Percentiles rank a stretch among this genome's conserved stretches.
Evolutionary conservation across 2,888 invertebrate species (phyloP).

Genomic region (Synanthedon myopaeformis): DNA sequence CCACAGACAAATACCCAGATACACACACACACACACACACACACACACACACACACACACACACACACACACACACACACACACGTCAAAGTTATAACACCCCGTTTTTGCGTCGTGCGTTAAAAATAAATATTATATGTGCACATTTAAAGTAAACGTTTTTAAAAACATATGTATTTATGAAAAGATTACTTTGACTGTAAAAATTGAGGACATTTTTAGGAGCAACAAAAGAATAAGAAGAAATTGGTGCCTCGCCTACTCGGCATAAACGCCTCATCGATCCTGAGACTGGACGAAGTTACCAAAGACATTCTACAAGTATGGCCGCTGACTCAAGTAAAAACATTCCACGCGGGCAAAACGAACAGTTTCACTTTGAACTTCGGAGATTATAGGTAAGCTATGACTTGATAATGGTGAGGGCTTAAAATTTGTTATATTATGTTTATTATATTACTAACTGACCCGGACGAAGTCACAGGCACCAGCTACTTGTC

Average conservation of each 20-base stretch:
- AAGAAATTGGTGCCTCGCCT: slow-evolving; percentile 98
- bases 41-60: too few relatives aligned
- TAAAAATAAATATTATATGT: neutral
- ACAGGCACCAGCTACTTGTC: too few relatives aligned
- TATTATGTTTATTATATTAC: too few relatives aligned
- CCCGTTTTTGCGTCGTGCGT: neutral
- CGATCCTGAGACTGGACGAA: slow-evolving; percentile 95
- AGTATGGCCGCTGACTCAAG: slow-evolving; percentile 96
- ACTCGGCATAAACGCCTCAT: slow-evolving; percentile 96
- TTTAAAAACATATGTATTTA: too few relatives aligned
- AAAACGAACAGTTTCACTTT: slow-evolving; percentile 97
- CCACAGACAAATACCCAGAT: too few relatives aligned
- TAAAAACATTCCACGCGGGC: slow-evolving; percentile 92
- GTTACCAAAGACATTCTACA: slow-evolving; percentile 96
- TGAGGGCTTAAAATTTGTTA: too few relatives aligned
- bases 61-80: too few relatives aligned
- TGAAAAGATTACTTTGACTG: too few relatives aligned
- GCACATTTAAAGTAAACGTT: neutral
- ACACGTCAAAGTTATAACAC: too few relatives aligned
- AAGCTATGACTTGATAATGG: too few relatives aligned
- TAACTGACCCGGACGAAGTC: too few relatives aligned
- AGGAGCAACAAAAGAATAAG: slow-evolving; percentile 96
- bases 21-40: too few relatives aligned
- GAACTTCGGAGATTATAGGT: slow-evolving; percentile 97
- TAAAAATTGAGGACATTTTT: slow-evolving; percentile 6